Conservation (phyloP, 2,113 vertebrate genomes). For the Pollimyrus isidori region DNA sequence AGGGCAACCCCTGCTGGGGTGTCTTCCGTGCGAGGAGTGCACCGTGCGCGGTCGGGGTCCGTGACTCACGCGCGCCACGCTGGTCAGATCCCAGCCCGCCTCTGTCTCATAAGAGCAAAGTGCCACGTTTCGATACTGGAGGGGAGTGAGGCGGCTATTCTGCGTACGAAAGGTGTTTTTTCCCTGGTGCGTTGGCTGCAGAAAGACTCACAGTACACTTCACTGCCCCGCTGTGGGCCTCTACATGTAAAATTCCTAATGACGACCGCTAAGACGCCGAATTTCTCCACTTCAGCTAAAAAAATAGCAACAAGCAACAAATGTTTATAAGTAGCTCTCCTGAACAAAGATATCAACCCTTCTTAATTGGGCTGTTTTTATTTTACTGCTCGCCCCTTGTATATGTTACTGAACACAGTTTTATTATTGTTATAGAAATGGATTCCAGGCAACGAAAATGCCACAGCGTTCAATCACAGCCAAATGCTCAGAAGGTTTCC, state of each 20-base stretch:
- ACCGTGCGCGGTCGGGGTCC: background rate
- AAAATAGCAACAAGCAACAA: background rate
- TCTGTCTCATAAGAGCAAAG: background rate
- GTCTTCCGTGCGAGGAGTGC: background rate
- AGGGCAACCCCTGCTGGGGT: background rate
- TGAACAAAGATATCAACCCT: conserved; percentile 40
- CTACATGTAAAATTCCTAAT: background rate
- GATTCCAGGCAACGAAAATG: conserved; percentile 58
- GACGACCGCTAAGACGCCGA: background rate
- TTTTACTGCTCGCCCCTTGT: background rate
- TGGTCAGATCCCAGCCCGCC: background rate
- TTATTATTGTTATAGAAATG: conserved; percentile 71
- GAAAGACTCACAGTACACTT: background rate
- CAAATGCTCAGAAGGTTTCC: conserved; percentile 28
- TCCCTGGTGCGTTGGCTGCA: background rate
- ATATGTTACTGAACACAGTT: conserved; percentile 67
- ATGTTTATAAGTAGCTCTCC: background rate
- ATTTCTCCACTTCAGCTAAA: background rate
- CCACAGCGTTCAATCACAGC: conserved; percentile 62
- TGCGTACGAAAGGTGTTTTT: background rate
- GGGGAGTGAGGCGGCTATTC: background rate
- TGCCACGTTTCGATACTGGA: background rate
- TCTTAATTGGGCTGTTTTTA: conserved; percentile 49
- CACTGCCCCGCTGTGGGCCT: background rate
- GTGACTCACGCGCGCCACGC: background rate